A percentile compares a stretch with the other conserved stretches of the same genome.
phyloP scores from a whole-genome alignment of 1,140 invertebrate genomes.

The Dendrolimus kikuchii region DNA sequence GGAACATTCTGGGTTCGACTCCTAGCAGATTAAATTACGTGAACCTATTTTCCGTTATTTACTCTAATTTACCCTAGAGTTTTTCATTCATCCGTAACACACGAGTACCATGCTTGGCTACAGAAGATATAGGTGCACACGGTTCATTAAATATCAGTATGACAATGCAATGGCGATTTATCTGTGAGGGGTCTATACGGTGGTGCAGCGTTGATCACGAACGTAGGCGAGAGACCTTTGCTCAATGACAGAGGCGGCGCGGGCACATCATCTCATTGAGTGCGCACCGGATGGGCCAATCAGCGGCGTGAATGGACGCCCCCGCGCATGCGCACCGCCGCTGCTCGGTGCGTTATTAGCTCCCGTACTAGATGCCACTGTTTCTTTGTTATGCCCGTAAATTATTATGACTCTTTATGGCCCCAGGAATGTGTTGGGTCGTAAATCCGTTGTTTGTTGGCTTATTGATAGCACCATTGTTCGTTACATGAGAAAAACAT shows the following conservation, averaged over 20 bases:
- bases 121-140: not conserved
- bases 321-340: slow-evolving; percentile 39
- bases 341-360: slow-evolving; percentile 48
- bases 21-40: too few relatives aligned
- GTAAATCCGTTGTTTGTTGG: slow-evolving; percentile 35
- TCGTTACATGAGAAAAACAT: slow-evolving; percentile 20
- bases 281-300: slow-evolving; percentile 67
- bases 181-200: slow-evolving; percentile 39
- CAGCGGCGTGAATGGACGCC: slow-evolving; percentile 67
- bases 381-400: slow-evolving; percentile 60
- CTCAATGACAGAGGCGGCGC: slow-evolving; percentile 67
- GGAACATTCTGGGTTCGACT: too few relatives aligned
- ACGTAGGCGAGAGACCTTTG: slow-evolving; percentile 66
- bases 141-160: not conserved
- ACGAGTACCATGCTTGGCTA: slow-evolving; percentile 2
- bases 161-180: slow-evolving; percentile 13
- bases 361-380: slow-evolving; percentile 55
- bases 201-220: slow-evolving; percentile 33
- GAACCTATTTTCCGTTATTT: too few relatives aligned
- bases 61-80: too few relatives aligned
- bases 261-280: slow-evolving; percentile 68
- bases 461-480: slow-evolving; percentile 35
- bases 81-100: too few relatives aligned
- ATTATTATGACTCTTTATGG: slow-evolving; percentile 58
- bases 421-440: slow-evolving; percentile 33